Percentiles rank a stretch among this genome's conserved stretches.
Evolutionary conservation across 37 sponge, comb jelly and placozoan genomes (phyloP).

Genomic region (Haliclona indistincta): DNA sequence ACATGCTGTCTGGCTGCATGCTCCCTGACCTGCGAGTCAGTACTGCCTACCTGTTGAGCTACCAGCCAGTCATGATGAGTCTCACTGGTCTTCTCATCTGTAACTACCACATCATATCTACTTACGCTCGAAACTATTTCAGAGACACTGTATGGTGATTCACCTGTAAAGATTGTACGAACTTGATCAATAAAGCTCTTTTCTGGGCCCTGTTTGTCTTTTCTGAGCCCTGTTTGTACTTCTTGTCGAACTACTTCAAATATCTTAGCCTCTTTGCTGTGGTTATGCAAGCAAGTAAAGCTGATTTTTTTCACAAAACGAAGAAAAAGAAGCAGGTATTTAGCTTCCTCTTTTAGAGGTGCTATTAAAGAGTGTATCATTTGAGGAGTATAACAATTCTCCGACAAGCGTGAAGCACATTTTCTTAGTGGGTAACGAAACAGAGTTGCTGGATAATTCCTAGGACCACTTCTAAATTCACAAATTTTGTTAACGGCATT

Average conservation of each 20-base stretch:
- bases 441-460: too few relatives aligned
- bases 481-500: too few relatives aligned
- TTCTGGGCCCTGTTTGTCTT: not conserved
- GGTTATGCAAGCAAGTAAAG: not conserved
- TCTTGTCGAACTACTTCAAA: not conserved
- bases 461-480: too few relatives aligned
- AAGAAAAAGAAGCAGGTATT: slow-evolving; percentile 16
- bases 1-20: slow-evolving; percentile 21
- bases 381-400: not conserved
- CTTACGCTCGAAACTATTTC: not conserved
- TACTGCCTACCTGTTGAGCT: slow-evolving; percentile 18
- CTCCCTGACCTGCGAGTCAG: not conserved
- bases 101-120: not conserved
- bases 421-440: slow-evolving; percentile 5
- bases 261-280: not conserved
- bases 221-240: not conserved
- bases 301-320: too few relatives aligned
- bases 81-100: not conserved
- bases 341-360: slow-evolving; percentile 17
- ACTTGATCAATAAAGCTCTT: not conserved
- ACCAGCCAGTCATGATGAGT: slow-evolving; percentile 40
- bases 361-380: not conserved
- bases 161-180: not conserved
- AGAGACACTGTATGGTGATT: not conserved
- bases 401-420: not conserved